Evolutionary conservation across 1,140 invertebrate genomes (phyloP), one percentile per base, ranked within the genome.

Genomic region (Antheraea mylitta): DNA sequence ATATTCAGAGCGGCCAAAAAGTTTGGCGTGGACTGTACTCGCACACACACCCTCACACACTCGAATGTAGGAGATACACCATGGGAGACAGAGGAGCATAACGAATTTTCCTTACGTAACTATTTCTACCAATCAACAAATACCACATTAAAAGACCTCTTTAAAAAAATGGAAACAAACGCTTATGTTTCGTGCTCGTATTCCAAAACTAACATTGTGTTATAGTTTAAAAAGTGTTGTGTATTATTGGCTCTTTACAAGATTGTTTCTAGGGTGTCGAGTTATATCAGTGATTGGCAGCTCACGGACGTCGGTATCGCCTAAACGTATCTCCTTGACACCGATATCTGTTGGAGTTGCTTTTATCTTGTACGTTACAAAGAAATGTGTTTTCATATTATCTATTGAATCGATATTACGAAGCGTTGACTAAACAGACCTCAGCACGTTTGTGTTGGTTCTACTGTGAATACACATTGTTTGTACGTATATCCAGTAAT

Each of bases 221-320:
- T 53, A 13, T 53, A 16, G 10, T 53, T 53, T 16, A 16, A 53
- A 53, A 1, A 16, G 45, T 6, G 30, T 4, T 37, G 9, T 63
- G 36, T 63, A 63, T 36, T 13, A 63, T 63, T 61, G 18, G 60
- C 30, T 30, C 60, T 30, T 61, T 36, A 61, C 18, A 61, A 16
- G 22, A 36, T 61, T 61, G 60, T 61, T 61, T 36, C 30, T 6
- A 61, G 9, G n/a, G 60, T 61, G 9, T 61, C 60, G 60, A 61
- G 30, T 61, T 22, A 22, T 61, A 61, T 61, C 19, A 61, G 30
- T 61, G 60, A 61, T 61, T 61, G 60, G 30, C 60, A 36, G 19
- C 30, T 61, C 60, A 36, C 60, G 60, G 60, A 22, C 60, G 11
- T 36, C 30, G 18, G 18, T 30, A 61, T 61, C 60, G 30, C 19